Evolutionary conservation across 1,140 invertebrate genomes (phyloP).

Genomic region (Caenorhabditis briggsae): DNA sequence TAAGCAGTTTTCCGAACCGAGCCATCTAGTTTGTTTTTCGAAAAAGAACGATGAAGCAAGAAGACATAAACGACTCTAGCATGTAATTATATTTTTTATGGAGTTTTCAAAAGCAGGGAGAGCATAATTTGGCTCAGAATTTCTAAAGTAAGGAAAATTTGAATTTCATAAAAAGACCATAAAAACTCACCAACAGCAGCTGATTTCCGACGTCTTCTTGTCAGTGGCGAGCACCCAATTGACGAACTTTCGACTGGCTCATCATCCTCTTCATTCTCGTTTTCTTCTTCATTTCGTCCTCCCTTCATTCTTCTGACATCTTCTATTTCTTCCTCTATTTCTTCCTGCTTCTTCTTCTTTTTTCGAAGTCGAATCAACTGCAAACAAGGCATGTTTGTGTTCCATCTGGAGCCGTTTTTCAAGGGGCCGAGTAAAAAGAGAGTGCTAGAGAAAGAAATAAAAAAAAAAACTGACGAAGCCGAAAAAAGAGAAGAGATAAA

Average conservation of each 20-base stretch:
- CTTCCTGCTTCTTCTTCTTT: constrained; percentile 17
- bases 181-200: constrained; percentile 35
- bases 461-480: background rate
- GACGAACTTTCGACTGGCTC: constrained; percentile 16
- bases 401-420: constrained; percentile 4
- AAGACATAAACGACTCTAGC: too few relatives aligned
- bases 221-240: constrained; percentile 35
- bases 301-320: constrained; percentile 13
- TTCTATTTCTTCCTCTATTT: constrained; percentile 10
- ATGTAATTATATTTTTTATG: too few relatives aligned
- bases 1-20: too few relatives aligned
- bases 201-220: constrained; percentile 25
- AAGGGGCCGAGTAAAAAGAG: constrained; percentile 7
- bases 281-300: constrained; percentile 15
- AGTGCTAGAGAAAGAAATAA: background rate
- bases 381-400: constrained; percentile 48
- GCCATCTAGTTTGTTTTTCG: too few relatives aligned
- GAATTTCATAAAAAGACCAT: background rate
- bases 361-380: constrained; percentile 29
- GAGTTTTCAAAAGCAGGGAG: too few relatives aligned
- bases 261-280: constrained; percentile 26
- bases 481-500: background rate
- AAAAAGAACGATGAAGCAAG: too few relatives aligned
- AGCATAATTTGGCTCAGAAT: too few relatives aligned
- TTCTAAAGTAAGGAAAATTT: too few relatives aligned